Evolutionary conservation across 1,140 invertebrate genomes (phyloP).

Genomic region (Caenorhabditis briggsae): DNA sequence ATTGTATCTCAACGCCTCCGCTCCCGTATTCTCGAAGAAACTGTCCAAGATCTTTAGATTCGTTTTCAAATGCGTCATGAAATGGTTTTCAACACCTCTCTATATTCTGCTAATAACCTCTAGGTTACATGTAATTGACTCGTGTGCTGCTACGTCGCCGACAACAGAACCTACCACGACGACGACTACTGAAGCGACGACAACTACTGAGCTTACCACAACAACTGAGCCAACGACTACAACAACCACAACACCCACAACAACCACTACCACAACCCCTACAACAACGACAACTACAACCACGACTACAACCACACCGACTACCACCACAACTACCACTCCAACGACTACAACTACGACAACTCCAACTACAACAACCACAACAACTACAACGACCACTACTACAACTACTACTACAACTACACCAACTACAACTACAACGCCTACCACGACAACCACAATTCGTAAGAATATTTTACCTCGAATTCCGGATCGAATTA

Average conservation of each 20-base stretch:
- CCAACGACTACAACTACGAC: slow-evolving; percentile 7
- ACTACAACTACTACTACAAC: slow-evolving; percentile 46
- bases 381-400: slow-evolving; percentile 19
- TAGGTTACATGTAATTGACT: slow-evolving; percentile 3
- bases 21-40: slow-evolving; percentile 19
- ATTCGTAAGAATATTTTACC: background rate
- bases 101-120: slow-evolving; percentile 14
- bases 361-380: slow-evolving; percentile 7
- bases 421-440: slow-evolving; percentile 19
- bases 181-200: background rate
- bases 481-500: background rate
- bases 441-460: slow-evolving; percentile 29
- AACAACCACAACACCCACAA: background rate
- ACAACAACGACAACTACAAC: background rate
- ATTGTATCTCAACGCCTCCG: slow-evolving; percentile 8
- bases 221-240: slow-evolving; percentile 32
- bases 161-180: slow-evolving; percentile 31
- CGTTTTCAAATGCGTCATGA: slow-evolving; percentile 51
- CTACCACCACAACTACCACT: slow-evolving; percentile 27
- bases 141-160: slow-evolving; percentile 27
- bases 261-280: background rate
- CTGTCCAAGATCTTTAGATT: slow-evolving; percentile 34
- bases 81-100: slow-evolving; percentile 35
- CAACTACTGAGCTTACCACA: slow-evolving; percentile 30
- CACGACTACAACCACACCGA: slow-evolving; percentile 5